Percentiles rank a stretch among this genome's conserved stretches.
phyloP scores from a whole-genome alignment of 92 coral and sea anemone genomes.

The Palythoa grandis region DNA sequence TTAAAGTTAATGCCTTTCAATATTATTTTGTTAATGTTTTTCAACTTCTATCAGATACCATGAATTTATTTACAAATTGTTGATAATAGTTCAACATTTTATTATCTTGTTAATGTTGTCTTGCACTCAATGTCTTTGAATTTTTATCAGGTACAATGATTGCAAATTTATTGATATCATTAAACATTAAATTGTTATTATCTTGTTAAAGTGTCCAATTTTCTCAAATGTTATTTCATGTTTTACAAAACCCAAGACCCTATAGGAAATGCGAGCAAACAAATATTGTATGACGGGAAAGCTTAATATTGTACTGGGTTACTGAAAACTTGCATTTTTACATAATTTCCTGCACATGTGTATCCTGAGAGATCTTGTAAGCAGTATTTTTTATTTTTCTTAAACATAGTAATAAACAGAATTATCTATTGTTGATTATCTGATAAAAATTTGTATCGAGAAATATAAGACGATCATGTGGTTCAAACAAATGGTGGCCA shows the following conservation, averaged over 20 bases:
- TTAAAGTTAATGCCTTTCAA: background rate
- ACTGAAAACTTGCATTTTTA: no score
- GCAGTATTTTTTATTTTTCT: no score
- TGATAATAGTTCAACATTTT: constrained; percentile 1
- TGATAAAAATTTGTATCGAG: no score
- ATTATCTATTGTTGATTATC: no score
- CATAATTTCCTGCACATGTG: no score
- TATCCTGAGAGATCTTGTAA: no score
- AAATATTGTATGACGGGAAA: no score
- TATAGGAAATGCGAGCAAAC: background rate
- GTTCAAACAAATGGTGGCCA: no score
- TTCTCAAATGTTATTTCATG: background rate
- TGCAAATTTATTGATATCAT: background rate
- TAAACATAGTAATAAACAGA: no score
- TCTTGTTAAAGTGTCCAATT: constrained; percentile 4
- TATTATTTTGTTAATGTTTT: constrained; percentile 2
- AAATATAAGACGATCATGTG: no score
- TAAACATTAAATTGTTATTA: background rate
- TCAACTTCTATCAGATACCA: background rate
- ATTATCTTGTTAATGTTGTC: background rate
- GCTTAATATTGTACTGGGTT: no score
- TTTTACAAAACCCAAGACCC: constrained; percentile 13
- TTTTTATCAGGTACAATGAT: background rate
- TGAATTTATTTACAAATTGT: background rate
- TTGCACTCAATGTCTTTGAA: background rate